Percentiles rank a stretch among this genome's conserved stretches.
Evolutionary conservation across 1,140 invertebrate genomes (phyloP).

Genomic region (Trichonephila inaurata): DNA sequence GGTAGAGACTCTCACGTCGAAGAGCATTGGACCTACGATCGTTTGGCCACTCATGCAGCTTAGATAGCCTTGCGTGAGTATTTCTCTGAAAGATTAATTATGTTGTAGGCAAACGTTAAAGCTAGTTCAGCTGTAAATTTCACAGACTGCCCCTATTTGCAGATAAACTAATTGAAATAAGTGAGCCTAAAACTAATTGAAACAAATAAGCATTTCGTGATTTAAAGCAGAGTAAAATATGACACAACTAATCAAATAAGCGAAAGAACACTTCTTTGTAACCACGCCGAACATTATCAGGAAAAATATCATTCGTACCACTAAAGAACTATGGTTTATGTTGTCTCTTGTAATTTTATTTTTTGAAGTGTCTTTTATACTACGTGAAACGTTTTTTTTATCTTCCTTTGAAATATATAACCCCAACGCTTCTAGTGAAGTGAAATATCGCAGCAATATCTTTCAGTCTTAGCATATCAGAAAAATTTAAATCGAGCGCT

Average conservation of each 20-base stretch:
- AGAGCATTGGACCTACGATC: neutral
- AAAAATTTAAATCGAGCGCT: constrained; percentile 7
- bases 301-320: neutral
- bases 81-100: neutral
- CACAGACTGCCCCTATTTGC: neutral
- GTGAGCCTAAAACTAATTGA: neutral
- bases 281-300: no score
- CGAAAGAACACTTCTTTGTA: no score
- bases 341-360: neutral
- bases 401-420: neutral
- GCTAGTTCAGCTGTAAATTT: neutral
- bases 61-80: neutral
- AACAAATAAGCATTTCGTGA: neutral
- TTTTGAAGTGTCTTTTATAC: neutral
- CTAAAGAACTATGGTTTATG: neutral
- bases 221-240: neutral
- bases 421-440: neutral
- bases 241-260: neutral
- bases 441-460: constrained; percentile 33
- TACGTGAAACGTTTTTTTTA: neutral
- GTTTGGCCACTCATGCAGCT: no score
- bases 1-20: neutral
- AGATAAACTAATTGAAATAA: constrained; percentile 2
- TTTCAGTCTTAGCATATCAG: constrained; percentile 22
- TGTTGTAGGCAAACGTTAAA: neutral